A percentile compares a stretch with the other conserved stretches of the same genome.
phyloP scores from a whole-genome alignment of 2,113 vertebrate genomes.

The Campylorhamphus procurvoides region DNA sequence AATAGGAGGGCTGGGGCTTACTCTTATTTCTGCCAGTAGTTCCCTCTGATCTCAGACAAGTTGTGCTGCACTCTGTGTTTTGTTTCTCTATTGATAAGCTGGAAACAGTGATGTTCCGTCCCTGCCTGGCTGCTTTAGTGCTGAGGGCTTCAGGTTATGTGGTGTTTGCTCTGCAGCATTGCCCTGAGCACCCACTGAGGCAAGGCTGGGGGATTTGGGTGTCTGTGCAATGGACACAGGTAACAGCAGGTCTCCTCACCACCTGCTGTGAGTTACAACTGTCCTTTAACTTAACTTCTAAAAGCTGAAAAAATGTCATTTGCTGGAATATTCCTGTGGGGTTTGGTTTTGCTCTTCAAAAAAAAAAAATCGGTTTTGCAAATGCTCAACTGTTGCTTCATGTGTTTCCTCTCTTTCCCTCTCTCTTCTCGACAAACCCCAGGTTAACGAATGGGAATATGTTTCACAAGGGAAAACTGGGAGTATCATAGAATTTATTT shows the following conservation, averaged over 20 bases:
- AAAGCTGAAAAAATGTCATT: neutral
- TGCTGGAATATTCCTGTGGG: neutral
- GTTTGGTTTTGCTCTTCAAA: neutral
- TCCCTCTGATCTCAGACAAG: neutral
- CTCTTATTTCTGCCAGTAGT: neutral
- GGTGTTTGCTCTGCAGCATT: neutral
- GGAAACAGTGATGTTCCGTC: neutral
- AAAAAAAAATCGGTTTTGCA: neutral
- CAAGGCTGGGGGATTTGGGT: neutral
- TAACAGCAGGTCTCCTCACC: neutral
- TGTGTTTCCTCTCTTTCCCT: neutral
- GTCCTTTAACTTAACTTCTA: neutral
- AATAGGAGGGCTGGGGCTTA: neutral
- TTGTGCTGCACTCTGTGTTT: neutral
- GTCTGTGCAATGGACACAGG: neutral
- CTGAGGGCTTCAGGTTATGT: neutral
- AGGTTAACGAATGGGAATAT: neutral
- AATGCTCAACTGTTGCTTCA: neutral
- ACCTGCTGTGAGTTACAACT: neutral
- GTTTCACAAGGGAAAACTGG: neutral
- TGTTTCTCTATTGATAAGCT: neutral
- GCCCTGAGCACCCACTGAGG: neutral
- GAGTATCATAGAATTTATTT: neutral
- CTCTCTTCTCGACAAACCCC: neutral
- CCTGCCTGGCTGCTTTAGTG: neutral